Evolutionary conservation across 2,888 invertebrate genomes (phyloP).

Genomic region (Liodrosophila aerea): DNA sequence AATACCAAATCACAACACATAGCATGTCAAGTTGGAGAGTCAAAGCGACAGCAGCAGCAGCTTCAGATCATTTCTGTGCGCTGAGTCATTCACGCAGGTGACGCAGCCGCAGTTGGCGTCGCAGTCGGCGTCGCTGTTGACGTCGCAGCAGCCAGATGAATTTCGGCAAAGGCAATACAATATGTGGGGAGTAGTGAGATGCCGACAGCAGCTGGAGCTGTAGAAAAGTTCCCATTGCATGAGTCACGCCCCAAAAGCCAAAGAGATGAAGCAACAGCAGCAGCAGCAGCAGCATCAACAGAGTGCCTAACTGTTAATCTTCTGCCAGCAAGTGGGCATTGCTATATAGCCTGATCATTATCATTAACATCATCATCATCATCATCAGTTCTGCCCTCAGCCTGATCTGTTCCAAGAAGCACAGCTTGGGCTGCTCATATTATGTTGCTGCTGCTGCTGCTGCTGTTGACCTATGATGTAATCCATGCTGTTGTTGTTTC

Average conservation of each 20-base stretch:
- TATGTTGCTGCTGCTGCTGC: background rate
- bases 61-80: conserved; percentile 31
- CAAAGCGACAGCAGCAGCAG: conserved; percentile 5
- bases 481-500: conserved; percentile 17
- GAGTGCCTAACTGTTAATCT: background rate
- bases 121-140: conserved; percentile 6
- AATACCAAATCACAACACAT: background rate
- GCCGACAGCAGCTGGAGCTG: conserved; percentile 2
- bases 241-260: conserved; percentile 25
- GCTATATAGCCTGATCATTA: no score
- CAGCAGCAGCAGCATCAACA: conserved; percentile 2
- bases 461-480: conserved; percentile 45
- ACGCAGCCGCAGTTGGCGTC: conserved; percentile 36
- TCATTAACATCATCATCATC: no score
- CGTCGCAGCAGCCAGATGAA: conserved; percentile 6
- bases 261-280: conserved; percentile 2
- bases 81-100: conserved; percentile 47
- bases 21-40: background rate
- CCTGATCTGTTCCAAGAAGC: background rate
- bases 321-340: no score
- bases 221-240: conserved; percentile 47
- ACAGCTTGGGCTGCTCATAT: background rate
- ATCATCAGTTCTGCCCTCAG: no score
- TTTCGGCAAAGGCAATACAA: background rate
- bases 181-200: background rate